phyloP scores from a whole-genome alignment of 2,113 vertebrate genomes.

The Dicentrarchus labrax region DNA sequence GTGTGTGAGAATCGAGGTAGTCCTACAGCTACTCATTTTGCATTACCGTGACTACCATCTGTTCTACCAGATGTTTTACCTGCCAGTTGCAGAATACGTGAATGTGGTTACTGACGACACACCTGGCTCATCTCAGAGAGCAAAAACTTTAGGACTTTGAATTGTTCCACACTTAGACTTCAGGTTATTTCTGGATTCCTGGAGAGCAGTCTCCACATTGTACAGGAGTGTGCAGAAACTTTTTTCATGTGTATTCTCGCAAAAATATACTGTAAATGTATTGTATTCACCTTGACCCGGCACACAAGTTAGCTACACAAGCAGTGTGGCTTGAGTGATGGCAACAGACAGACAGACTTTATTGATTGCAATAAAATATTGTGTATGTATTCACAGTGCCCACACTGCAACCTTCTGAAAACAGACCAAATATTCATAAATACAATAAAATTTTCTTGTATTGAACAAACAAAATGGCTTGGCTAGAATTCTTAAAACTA shows the following conservation, averaged over 20 bases:
- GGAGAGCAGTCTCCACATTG: background rate
- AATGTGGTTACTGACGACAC: slow-evolving; percentile 18
- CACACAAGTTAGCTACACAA: background rate
- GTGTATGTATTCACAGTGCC: background rate
- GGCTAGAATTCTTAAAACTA: no score
- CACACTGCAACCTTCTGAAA: no score
- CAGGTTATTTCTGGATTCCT: slow-evolving; percentile 4
- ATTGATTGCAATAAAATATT: background rate
- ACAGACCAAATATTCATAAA: no score
- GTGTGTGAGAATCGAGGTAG: background rate
- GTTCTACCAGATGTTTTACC: slow-evolving; percentile 39
- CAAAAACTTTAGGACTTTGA: slow-evolving; percentile 9
- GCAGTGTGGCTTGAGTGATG: background rate
- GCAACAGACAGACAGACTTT: background rate
- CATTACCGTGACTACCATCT: slow-evolving; percentile 30
- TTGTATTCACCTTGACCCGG: background rate
- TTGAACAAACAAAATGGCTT: no score
- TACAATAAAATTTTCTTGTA: no score
- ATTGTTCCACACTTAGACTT: background rate
- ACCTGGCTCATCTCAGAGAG: background rate
- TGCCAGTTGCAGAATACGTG: slow-evolving; percentile 1
- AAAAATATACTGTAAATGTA: background rate
- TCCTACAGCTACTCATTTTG: background rate
- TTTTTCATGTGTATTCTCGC: background rate
- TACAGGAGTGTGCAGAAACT: background rate